Evolutionary conservation across 2,888 invertebrate species (phyloP).

Genomic region (Agapostemon virescens): DNA sequence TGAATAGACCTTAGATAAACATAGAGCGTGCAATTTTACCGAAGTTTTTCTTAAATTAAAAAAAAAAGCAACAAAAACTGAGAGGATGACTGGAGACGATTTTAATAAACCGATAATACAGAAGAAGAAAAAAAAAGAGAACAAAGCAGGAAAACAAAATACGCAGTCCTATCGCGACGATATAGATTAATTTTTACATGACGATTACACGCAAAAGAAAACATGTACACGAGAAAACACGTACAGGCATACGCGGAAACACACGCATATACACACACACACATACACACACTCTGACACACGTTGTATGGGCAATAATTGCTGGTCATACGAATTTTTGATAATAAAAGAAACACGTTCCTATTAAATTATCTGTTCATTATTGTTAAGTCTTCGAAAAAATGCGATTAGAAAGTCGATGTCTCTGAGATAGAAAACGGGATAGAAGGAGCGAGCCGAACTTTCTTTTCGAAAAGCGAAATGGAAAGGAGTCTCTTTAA

Average conservation of each 20-base stretch:
- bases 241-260: conserved; percentile 2
- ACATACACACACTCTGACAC: background rate
- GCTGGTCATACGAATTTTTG: conserved; percentile 67
- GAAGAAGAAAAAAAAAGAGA: conserved; percentile 21
- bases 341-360: conserved; percentile 68
- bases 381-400: conserved; percentile 62
- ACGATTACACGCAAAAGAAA: conserved; percentile 7
- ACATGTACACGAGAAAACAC: background rate
- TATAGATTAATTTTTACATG: conserved; percentile 66
- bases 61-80: too few relatives aligned
- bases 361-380: conserved; percentile 69
- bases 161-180: conserved; percentile 57
- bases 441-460: conserved; percentile 20
- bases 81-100: background rate
- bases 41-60: conserved; percentile 48
- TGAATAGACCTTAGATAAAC: conserved; percentile 50
- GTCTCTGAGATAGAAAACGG: conserved; percentile 21
- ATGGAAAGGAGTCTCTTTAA: conserved; percentile 20
- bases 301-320: conserved; percentile 62
- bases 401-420: conserved; percentile 42
- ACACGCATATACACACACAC: background rate
- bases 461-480: conserved; percentile 32
- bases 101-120: conserved; percentile 6
- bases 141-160: conserved; percentile 26
- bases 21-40: conserved; percentile 55